Evolutionary conservation across 2,888 invertebrate genomes (phyloP).

Genomic region (Cheilosia soror): DNA sequence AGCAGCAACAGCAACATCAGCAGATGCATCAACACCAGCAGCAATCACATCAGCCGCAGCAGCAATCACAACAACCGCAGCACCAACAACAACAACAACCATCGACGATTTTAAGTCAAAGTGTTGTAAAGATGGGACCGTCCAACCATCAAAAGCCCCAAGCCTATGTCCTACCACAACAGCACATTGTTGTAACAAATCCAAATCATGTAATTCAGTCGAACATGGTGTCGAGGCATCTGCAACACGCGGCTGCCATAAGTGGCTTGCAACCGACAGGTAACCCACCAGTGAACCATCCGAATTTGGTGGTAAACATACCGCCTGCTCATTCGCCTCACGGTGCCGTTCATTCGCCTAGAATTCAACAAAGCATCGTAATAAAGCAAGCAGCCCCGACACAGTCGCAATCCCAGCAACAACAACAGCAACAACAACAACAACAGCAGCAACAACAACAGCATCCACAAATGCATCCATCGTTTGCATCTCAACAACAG

Average conservation of each 20-base stretch:
- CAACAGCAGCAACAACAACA: constrained; percentile 74
- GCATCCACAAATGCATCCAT: constrained; percentile 34
- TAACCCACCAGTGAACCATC: constrained; percentile 59
- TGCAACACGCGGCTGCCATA: constrained; percentile 51
- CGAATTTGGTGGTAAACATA: constrained; percentile 81
- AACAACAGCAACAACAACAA: constrained; percentile 76
- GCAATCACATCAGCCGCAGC: constrained; percentile 69
- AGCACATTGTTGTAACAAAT: constrained; percentile 79
- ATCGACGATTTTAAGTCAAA: constrained; percentile 45
- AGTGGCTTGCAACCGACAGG: constrained; percentile 56
- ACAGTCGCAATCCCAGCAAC: constrained; percentile 75
- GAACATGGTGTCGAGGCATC: constrained; percentile 67
- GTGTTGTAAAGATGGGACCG: constrained; percentile 63
- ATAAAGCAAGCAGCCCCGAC: constrained; percentile 58
- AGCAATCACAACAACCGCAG: constrained; percentile 77
- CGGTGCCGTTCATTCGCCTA: constrained; percentile 79
- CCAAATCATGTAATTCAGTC: constrained; percentile 80
- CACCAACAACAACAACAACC: constrained; percentile 62
- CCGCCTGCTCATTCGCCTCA: constrained; percentile 80
- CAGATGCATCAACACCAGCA: constrained; percentile 67
- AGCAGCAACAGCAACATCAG: constrained; percentile 73
- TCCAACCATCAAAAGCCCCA: constrained; percentile 69
- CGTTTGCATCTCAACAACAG: constrained; percentile 33
- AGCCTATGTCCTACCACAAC: constrained; percentile 65
- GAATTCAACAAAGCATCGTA: constrained; percentile 76